Percentiles rank a stretch among this genome's conserved stretches.
phyloP scores from a whole-genome alignment of 2,797 vertebrate genomes.

The Propithecus deckenii region DNA sequence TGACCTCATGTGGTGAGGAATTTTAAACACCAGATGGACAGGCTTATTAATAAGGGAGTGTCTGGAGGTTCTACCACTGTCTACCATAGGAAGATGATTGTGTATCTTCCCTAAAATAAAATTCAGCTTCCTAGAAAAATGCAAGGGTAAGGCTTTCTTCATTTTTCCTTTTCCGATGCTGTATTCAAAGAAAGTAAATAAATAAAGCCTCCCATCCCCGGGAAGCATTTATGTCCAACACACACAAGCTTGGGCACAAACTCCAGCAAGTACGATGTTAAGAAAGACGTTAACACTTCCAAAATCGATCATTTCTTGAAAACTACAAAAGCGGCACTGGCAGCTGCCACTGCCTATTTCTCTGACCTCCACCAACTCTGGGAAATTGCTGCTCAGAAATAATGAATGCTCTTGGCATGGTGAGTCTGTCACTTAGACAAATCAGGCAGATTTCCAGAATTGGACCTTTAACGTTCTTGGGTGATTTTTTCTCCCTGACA shows the following conservation, averaged over 20 bases:
- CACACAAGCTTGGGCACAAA: not conserved
- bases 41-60: conserved; percentile 47
- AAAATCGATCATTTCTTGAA: conserved; percentile 42
- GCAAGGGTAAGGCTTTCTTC: not conserved
- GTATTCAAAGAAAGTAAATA: not conserved
- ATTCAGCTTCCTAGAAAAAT: not conserved
- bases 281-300: not conserved
- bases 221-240: not conserved
- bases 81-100: not conserved
- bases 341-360: not conserved
- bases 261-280: not conserved
- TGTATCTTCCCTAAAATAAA: not conserved
- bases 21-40: conserved; percentile 72
- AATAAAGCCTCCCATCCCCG: not conserved
- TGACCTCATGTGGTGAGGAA: conserved; percentile 66
- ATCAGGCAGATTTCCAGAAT: conserved; percentile 56
- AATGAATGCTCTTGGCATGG: not conserved
- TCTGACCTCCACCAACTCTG: not conserved
- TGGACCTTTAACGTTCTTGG: conserved; percentile 52
- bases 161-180: not conserved
- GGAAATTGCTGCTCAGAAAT: conserved; percentile 43
- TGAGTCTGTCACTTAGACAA: conserved; percentile 40
- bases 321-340: not conserved
- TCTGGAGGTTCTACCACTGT: not conserved
- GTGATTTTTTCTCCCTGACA: not conserved